Conservation (phyloP, 2,113 vertebrate species). For the Abramis brama region DNA sequence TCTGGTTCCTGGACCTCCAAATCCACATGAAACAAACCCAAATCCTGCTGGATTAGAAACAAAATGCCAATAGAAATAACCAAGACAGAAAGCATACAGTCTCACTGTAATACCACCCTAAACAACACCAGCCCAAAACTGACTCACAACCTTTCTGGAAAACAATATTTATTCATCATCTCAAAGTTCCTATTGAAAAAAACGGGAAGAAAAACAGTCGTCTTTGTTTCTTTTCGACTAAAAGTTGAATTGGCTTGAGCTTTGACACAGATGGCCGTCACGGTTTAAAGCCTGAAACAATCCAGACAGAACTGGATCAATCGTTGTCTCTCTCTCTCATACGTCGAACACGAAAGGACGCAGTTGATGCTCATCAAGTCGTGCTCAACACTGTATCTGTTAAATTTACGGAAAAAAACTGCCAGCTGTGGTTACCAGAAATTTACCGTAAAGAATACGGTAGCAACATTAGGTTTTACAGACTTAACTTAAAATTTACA, state of each 20-base stretch:
- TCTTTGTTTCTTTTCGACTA: constrained; percentile 28
- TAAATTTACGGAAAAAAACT: too few relatives aligned
- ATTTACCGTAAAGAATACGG: too few relatives aligned
- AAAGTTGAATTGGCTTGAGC: neutral
- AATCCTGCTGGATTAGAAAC: constrained; percentile 59
- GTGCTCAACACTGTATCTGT: too few relatives aligned
- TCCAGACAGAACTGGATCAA: neutral
- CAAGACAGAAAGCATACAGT: constrained; percentile 51
- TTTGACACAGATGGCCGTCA: constrained; percentile 16
- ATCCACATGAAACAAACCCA: constrained; percentile 64
- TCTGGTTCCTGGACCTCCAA: constrained; percentile 42
- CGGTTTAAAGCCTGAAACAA: neutral
- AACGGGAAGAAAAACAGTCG: neutral
- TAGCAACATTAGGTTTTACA: too few relatives aligned
- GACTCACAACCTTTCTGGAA: constrained; percentile 53
- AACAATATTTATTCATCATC: constrained; percentile 58
- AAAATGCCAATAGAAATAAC: constrained; percentile 64
- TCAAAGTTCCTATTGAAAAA: constrained; percentile 33
- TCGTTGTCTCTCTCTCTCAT: neutral
- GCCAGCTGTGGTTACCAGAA: too few relatives aligned
- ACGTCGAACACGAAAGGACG: neutral
- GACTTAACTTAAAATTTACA: too few relatives aligned
- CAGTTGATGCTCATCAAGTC: neutral
- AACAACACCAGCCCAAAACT: constrained; percentile 37
- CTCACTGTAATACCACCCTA: constrained; percentile 31